Conservation (phyloP, 2,113 vertebrate genomes). For the Tonatia bakeri region DNA sequence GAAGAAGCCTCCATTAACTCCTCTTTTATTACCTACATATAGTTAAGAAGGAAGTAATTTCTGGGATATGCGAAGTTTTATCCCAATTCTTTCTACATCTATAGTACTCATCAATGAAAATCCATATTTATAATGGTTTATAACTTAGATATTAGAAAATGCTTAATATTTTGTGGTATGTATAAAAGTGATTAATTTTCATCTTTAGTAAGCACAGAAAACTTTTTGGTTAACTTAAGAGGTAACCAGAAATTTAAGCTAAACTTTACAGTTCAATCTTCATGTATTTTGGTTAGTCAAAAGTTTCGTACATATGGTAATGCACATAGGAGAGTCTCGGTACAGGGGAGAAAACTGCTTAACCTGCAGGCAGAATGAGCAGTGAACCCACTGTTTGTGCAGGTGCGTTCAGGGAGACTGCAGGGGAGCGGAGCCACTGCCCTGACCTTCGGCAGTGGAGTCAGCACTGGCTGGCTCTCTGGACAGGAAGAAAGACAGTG, state of each 20-base stretch:
- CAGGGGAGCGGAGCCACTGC: not conserved
- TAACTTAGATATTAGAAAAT: not conserved
- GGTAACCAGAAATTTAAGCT: not conserved
- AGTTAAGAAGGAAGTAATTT: not conserved
- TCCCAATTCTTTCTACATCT: not conserved
- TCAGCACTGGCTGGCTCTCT: not conserved
- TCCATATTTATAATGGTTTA: not conserved
- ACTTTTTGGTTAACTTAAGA: not conserved
- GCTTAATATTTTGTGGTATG: not conserved
- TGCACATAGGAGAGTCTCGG: not conserved
- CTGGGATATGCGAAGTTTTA: not conserved
- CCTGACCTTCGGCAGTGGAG: not conserved
- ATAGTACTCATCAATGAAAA: not conserved
- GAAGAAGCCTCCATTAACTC: not conserved
- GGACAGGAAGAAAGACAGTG: not conserved
- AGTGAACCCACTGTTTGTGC: not conserved
- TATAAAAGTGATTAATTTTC: not conserved
- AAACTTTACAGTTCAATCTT: not conserved
- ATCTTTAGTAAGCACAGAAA: not conserved
- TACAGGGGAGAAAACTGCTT: not conserved
- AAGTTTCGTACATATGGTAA: not conserved
- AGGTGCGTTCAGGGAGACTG: not conserved
- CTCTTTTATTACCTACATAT: not conserved
- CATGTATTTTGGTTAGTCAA: not conserved
- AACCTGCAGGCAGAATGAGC: not conserved